These are phyloP conservation scores for Eubasilissa splendida DNA, from an alignment of 2,888 invertebrate species.

Conservation along the genomic window DNA sequence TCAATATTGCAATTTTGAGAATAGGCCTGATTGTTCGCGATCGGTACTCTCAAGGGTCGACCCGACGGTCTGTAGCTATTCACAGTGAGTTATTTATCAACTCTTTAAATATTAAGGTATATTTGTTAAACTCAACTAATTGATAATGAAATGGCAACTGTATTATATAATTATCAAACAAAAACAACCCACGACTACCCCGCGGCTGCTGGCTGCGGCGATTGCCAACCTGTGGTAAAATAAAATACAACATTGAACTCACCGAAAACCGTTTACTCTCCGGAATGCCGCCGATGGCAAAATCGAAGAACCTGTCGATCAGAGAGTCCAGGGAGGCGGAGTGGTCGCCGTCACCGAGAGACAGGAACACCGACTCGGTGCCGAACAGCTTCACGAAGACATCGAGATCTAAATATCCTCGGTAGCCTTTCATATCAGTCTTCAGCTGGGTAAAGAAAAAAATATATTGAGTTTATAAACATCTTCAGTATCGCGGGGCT, in stretches of 20 bases:
- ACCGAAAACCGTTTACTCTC: conserved; percentile 80
- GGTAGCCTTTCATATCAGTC: conserved; percentile 69
- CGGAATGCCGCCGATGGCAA: conserved; percentile 75
- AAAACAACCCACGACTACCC: no score
- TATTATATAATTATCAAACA: no score
- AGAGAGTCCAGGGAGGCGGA: conserved; percentile 74
- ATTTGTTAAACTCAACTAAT: no score
- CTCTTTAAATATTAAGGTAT: no score
- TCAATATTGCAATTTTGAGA: no score
- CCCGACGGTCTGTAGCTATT: no score
- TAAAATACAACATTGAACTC: conserved; percentile 58
- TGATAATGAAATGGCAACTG: no score
- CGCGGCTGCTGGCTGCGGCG: no score
- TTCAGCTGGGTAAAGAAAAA: conserved; percentile 63
- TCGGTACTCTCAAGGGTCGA: no score
- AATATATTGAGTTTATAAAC: neutral
- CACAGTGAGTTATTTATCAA: no score
- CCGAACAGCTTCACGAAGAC: conserved; percentile 89
- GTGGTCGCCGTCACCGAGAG: conserved; percentile 75
- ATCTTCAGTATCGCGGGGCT: neutral
- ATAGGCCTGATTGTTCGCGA: no score
- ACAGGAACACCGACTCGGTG: conserved; percentile 84
- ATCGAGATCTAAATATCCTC: conserved; percentile 81
- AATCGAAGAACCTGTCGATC: conserved; percentile 75
- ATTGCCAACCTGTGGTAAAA: no score